A percentile compares a stretch with the other conserved stretches of the same genome.
phyloP scores from a whole-genome alignment of 2,113 vertebrate species.

The Scolopax mira region DNA sequence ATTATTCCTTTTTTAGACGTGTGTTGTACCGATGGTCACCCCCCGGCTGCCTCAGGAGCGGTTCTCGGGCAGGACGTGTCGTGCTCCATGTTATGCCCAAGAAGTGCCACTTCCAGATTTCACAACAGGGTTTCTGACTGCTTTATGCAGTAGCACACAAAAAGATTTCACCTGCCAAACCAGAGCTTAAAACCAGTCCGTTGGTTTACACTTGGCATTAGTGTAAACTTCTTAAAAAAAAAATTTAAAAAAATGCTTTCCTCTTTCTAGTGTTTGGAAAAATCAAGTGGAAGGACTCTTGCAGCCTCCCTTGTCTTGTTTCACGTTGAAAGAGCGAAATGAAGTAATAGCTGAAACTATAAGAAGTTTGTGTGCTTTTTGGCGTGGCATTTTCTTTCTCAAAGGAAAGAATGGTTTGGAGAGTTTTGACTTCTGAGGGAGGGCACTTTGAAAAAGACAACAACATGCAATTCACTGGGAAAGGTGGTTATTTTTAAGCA shows the following conservation, averaged over 20 bases:
- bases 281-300: neutral
- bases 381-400: neutral
- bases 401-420: neutral
- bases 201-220: fast-evolving
- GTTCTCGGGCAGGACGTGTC: neutral
- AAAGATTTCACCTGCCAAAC: neutral
- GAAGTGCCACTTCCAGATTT: neutral
- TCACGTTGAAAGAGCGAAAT: neutral
- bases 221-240: neutral
- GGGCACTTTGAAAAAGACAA: neutral
- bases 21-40: fast-evolving
- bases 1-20: neutral
- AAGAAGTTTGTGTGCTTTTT: neutral
- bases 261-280: neutral
- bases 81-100: neutral
- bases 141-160: neutral
- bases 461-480: neutral
- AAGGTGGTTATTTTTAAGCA: neutral
- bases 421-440: neutral
- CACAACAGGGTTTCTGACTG: neutral
- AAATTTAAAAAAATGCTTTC: neutral
- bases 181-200: fast-evolving
- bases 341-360: neutral
- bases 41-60: neutral
- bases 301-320: neutral